Percentiles rank a stretch among this genome's conserved stretches.
Evolutionary conservation across 2,888 invertebrate genomes (phyloP).

Genomic region (Coleophora deauratella): DNA sequence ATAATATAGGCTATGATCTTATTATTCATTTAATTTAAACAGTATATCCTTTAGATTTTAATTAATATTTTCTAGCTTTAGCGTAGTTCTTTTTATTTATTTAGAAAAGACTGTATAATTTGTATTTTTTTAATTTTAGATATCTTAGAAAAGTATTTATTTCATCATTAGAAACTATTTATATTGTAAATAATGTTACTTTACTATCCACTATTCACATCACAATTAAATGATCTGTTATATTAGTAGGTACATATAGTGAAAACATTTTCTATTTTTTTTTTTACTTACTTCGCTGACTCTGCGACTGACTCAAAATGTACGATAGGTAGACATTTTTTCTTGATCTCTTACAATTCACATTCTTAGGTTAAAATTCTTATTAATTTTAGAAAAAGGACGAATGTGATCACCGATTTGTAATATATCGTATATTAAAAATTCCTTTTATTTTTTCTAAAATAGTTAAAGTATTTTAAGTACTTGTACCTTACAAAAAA

Average conservation of each 20-base stretch:
- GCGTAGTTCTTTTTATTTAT: background rate
- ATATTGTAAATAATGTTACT: conserved; percentile 2
- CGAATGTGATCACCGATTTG: conserved; percentile 59
- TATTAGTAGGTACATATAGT: background rate
- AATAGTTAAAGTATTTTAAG: too few species aligned
- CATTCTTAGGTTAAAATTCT: conserved; percentile 12
- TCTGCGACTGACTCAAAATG: too few species aligned
- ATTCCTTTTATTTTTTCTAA: background rate
- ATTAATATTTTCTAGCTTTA: too few species aligned
- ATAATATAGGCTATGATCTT: too few species aligned
- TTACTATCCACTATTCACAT: conserved; percentile 19
- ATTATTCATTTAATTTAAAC: too few species aligned
- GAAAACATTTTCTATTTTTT: too few species aligned
- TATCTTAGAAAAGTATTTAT: conserved; percentile 22
- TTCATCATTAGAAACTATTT: conserved; percentile 3
- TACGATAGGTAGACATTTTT: background rate
- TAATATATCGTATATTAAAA: background rate
- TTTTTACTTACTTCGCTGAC: too few species aligned
- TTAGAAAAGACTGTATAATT: conserved; percentile 14
- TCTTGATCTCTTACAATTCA: conserved; percentile 11
- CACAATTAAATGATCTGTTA: conserved; percentile 11
- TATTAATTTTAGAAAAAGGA: conserved; percentile 33
- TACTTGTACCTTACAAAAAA: too few species aligned
- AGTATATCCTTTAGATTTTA: too few species aligned
- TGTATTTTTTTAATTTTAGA: conserved; percentile 19